Evolutionary conservation across 1,140 invertebrate genomes (phyloP), one percentile per base, ranked within the genome.

Genomic region (Agraylea sexmaculata): DNA sequence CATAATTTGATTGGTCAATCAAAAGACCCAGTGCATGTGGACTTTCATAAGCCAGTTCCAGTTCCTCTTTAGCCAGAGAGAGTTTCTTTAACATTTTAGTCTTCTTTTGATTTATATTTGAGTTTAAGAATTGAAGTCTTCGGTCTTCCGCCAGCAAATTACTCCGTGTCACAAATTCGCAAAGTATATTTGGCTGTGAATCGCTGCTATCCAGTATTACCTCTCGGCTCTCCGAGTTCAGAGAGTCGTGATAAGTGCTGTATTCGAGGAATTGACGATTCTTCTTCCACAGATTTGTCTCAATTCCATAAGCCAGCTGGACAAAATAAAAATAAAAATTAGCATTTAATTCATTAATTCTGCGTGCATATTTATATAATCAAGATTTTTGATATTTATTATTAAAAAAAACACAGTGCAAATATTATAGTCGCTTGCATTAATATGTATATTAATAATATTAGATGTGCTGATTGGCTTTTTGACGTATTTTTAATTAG

Each of bases 1-100:
- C 58, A 8, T 57, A 58, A 32, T 57, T 54, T 7, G 61, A 59
- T 2, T 62, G 53, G 48, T 57, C 60, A 12, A 53, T 51, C 7
- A 56, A 36, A 21, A 42, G 30, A 30, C 43, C 45, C 20, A 45
- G 18, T 18, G 19, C 32, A 19, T 42, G 38, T 11, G 47, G 47
- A 45, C 47, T 49, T 29, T 45, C 27, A 27, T 49, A 49, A 5
- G 43, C 47, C 7, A 35, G 37, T 8, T 49, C 43, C 13, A 45
- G 27, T 12, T 42, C 39, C 23, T 49, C 43, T 37, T 45, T 49
- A 10, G 15, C 22, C 19, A 16, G 19, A 35, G 34, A 28, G 17
- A 39, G 5, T 27, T 16, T 33, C 37, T 2, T 29, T 15, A 30
- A 11, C 29, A n/a, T 23, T n/a, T n/a, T 16, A 11, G 23, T 16